Conservation (phyloP, 2,113 vertebrate genomes). For the Campylomormyrus tamandua region DNA sequence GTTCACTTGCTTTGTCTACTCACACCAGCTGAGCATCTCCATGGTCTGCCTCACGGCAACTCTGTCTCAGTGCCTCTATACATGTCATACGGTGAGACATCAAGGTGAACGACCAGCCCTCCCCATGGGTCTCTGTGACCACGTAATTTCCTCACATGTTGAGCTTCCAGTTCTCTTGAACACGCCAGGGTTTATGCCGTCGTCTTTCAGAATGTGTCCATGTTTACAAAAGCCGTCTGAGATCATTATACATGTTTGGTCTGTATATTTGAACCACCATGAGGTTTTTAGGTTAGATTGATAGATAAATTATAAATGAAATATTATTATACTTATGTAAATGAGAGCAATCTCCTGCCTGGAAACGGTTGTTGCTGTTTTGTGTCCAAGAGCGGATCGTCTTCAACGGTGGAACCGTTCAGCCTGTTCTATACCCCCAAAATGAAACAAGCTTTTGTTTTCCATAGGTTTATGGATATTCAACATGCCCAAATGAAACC, state of each 20-base stretch:
- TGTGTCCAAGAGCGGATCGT: background rate
- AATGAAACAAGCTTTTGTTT: background rate
- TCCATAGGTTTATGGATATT: background rate
- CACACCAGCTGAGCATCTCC: background rate
- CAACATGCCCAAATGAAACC: background rate
- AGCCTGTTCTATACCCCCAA: background rate
- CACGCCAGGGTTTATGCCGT: background rate
- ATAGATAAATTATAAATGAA: background rate
- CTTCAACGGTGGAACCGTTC: background rate
- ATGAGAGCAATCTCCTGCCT: background rate
- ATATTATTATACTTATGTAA: background rate
- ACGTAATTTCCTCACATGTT: background rate
- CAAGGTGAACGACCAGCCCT: background rate
- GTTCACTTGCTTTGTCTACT: background rate
- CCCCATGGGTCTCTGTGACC: background rate
- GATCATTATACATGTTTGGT: background rate
- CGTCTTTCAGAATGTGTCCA: background rate
- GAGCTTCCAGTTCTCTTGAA: background rate
- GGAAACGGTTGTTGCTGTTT: background rate
- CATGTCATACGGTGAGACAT: background rate
- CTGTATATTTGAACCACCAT: background rate
- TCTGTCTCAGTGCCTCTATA: background rate
- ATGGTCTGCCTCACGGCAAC: background rate
- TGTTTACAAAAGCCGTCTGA: background rate
- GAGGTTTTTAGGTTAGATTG: background rate